A percentile compares a stretch with the other conserved stretches of the same genome.
These are phyloP conservation scores for Cherax quadricarinatus DNA, from an alignment of 1,140 invertebrate genomes.

Conservation along the genomic window DNA sequence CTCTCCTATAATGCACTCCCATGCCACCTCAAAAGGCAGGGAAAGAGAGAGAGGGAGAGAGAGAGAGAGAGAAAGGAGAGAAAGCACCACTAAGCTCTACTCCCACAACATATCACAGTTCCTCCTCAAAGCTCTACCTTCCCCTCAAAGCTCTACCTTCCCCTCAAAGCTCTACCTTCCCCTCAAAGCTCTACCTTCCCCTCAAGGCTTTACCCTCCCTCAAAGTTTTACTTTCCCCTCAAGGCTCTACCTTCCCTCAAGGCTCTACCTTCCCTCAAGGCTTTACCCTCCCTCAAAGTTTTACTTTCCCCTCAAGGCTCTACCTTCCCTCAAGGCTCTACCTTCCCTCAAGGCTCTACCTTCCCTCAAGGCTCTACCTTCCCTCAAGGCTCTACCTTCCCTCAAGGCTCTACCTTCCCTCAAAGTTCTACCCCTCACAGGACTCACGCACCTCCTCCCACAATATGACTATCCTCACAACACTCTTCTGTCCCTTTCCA, in stretches of 20 bases:
- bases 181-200: background rate
- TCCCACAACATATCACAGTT: too few relatives aligned
- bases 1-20: background rate
- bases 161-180: too few relatives aligned
- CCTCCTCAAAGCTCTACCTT: background rate
- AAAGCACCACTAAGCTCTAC: too few relatives aligned
- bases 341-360: background rate
- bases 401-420: too few relatives aligned
- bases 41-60: too few relatives aligned
- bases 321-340: background rate
- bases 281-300: too few relatives aligned
- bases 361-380: background rate
- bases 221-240: background rate
- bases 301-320: background rate
- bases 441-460: too few relatives aligned
- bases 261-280: background rate
- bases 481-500: too few relatives aligned
- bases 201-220: background rate
- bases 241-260: background rate
- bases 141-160: background rate
- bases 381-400: background rate
- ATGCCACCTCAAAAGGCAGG: too few relatives aligned
- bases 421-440: too few relatives aligned
- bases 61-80: too few relatives aligned
- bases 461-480: too few relatives aligned